Conservation (phyloP, 64 coral and sea anemone species). For the Exaiptasia diaphana region DNA sequence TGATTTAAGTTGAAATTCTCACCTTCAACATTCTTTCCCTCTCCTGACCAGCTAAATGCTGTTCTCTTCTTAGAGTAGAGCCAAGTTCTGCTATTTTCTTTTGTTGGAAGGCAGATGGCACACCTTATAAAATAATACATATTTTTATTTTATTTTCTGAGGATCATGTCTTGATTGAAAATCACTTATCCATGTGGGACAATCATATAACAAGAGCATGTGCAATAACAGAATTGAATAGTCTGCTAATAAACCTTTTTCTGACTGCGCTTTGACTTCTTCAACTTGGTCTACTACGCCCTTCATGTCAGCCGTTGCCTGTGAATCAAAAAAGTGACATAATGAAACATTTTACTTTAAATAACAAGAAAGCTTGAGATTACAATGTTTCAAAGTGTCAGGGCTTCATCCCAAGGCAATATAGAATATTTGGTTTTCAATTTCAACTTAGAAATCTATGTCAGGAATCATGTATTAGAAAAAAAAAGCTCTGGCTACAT, state of each 20-base stretch:
- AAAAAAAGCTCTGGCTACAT: too few species aligned
- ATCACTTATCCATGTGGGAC: background rate
- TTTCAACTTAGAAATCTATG: too few species aligned
- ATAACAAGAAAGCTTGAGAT: background rate
- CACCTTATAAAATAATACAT: constrained; percentile 33
- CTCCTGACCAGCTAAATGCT: constrained; percentile 46
- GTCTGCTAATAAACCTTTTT: constrained; percentile 60
- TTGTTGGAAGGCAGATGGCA: constrained; percentile 94
- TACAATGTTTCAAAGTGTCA: too few species aligned
- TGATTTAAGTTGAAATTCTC: too few species aligned
- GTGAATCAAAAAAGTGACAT: background rate
- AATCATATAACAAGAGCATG: background rate
- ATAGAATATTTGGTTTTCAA: too few species aligned
- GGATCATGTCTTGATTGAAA: background rate
- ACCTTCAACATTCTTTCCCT: constrained; percentile 73
- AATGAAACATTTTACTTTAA: background rate
- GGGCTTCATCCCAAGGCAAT: too few species aligned
- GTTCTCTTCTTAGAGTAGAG: constrained; percentile 72
- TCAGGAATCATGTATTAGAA: too few species aligned
- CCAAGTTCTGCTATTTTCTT: constrained; percentile 87
- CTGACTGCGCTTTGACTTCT: constrained; percentile 73
- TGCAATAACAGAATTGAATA: too few species aligned
- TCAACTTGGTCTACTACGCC: constrained; percentile 71
- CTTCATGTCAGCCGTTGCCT: constrained; percentile 89
- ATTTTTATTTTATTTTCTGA: background rate